A percentile compares a stretch with the other conserved stretches of the same genome.
Evolutionary conservation across 2,113 vertebrate species (phyloP).

Genomic region (Notechis scutatus): DNA sequence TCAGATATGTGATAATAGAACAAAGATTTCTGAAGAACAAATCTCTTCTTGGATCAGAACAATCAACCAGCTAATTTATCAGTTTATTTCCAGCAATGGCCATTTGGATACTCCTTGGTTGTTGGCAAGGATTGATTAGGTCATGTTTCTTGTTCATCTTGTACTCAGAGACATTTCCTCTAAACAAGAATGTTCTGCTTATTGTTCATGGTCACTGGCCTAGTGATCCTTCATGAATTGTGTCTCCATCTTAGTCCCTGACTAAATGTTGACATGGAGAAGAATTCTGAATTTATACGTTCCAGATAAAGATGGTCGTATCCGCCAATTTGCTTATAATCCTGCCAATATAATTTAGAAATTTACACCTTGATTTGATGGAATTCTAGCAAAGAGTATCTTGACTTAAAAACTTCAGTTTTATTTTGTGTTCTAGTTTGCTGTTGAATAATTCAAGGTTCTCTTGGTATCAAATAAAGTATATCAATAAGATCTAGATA

Average conservation of each 20-base stretch:
- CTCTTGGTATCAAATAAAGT: background rate
- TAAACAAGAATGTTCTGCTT: background rate
- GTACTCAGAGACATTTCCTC: background rate
- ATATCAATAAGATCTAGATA: background rate
- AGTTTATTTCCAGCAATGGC: background rate
- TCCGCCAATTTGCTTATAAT: background rate
- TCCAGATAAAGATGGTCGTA: background rate
- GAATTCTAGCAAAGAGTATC: background rate
- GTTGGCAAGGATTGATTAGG: background rate
- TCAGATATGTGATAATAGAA: background rate
- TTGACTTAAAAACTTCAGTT: background rate
- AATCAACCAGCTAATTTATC: background rate
- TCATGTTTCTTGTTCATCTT: background rate
- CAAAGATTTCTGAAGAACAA: background rate
- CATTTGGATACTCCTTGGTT: background rate
- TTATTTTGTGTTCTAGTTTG: background rate
- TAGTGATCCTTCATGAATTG: background rate
- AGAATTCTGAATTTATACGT: background rate
- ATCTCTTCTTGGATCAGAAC: background rate
- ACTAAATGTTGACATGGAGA: background rate
- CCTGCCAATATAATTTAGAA: background rate
- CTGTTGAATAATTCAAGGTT: background rate
- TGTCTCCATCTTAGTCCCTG: background rate
- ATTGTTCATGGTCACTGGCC: background rate
- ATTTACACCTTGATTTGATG: background rate